These are phyloP conservation scores for Octonoba sinensis DNA, from an alignment of 2,888 invertebrate genomes.

Conservation along the genomic window DNA sequence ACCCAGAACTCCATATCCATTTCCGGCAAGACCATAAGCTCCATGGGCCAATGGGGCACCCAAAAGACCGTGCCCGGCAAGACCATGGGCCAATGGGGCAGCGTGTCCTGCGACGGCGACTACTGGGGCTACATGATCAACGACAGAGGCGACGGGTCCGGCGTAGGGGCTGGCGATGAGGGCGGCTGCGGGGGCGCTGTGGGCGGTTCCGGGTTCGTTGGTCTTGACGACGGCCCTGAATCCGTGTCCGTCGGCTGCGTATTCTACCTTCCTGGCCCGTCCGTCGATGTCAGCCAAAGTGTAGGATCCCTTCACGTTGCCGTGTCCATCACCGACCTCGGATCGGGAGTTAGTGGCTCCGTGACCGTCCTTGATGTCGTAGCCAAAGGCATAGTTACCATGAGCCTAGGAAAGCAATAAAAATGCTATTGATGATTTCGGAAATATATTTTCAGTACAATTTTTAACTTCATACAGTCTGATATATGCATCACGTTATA, in stretches of 20 bases:
- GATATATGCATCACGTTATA: too few species aligned
- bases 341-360: constrained; percentile 64
- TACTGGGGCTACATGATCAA: too few species aligned
- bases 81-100: neutral
- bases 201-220: constrained; percentile 58
- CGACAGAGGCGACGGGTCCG: constrained; percentile 1
- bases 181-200: constrained; percentile 42
- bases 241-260: constrained; percentile 55
- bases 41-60: constrained; percentile 1
- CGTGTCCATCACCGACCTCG: constrained; percentile 61
- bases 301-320: constrained; percentile 64
- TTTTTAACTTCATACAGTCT: too few species aligned
- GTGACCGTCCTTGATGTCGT: constrained; percentile 58
- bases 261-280: constrained; percentile 62
- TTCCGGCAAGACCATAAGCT: constrained; percentile 2
- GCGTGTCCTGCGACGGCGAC: neutral
- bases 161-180: constrained; percentile 30
- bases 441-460: too few species aligned
- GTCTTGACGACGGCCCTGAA: constrained; percentile 59
- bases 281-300: constrained; percentile 63
- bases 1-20: neutral
- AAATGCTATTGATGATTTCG: too few species aligned
- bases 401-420: constrained; percentile 22
- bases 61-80: neutral
- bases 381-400: constrained; percentile 56